phyloP scores from a whole-genome alignment of 2,113 vertebrate genomes.

The Pelecanoides urinatrix region DNA sequence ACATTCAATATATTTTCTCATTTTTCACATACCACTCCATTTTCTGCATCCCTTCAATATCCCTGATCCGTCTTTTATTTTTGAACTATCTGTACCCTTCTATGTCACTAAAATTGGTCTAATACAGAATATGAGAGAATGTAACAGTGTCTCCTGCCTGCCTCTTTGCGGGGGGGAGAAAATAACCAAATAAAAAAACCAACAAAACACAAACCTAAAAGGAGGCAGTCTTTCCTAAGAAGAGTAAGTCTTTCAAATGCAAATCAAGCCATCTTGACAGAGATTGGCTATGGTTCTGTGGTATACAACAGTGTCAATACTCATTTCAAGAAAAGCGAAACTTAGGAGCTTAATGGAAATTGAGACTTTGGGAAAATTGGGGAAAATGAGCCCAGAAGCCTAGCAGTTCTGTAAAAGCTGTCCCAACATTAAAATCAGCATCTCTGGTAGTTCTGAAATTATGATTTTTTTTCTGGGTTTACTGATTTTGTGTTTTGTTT shows the following conservation, averaged over 20 bases:
- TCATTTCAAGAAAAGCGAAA: neutral
- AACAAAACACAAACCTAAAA: neutral
- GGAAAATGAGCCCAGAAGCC: neutral
- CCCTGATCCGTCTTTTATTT: neutral
- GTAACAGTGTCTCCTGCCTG: neutral
- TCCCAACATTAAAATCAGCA: neutral
- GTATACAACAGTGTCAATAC: neutral
- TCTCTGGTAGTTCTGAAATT: rapidly evolving
- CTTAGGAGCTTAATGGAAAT: neutral
- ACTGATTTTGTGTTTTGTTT: neutral
- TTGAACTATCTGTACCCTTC: neutral
- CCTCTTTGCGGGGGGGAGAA: no score
- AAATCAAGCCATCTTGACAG: neutral
- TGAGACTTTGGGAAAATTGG: neutral
- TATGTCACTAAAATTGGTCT: neutral
- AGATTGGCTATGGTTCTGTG: neutral
- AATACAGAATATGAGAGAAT: neutral
- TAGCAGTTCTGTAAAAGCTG: neutral
- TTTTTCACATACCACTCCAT: neutral
- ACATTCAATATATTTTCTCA: neutral
- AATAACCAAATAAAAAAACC: no score
- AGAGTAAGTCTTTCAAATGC: neutral
- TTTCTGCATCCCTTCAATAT: neutral
- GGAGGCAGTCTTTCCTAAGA: neutral
- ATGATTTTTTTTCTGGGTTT: neutral